Conservation (phyloP, 2,113 vertebrate species). For the Pungitius pungitius region DNA sequence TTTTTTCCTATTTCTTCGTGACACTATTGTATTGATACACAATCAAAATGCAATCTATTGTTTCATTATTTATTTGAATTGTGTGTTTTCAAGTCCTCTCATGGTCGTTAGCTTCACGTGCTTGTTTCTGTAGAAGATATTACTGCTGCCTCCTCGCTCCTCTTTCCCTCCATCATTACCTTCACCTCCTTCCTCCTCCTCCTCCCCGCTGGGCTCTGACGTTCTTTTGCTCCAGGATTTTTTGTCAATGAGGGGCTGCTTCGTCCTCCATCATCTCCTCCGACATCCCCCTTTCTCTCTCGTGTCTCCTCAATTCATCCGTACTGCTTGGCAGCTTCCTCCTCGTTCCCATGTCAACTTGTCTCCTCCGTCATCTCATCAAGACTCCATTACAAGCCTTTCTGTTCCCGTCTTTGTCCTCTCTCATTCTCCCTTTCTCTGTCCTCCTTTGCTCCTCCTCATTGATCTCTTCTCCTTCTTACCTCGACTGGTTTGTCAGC, state of each 20-base stretch:
- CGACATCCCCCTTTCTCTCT: background rate
- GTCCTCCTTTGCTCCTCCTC: background rate
- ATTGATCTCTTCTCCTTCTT: conserved; percentile 2
- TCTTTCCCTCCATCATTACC: conserved; percentile 37
- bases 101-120: too few species aligned
- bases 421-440: background rate
- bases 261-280: conserved; percentile 22
- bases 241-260: conserved; percentile 30
- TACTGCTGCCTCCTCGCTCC: conserved; percentile 12
- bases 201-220: background rate
- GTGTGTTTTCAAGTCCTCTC: too few species aligned
- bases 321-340: background rate
- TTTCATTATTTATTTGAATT: too few species aligned
- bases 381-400: background rate
- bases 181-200: conserved; percentile 39
- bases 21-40: too few species aligned
- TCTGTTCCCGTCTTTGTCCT: background rate
- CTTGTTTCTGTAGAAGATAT: conserved; percentile 48
- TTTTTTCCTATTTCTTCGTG: too few species aligned
- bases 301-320: background rate
- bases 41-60: too few species aligned
- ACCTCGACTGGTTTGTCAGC: too few species aligned
- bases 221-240: conserved; percentile 49
- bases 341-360: too few species aligned
- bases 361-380: background rate